Evolutionary conservation across 1,140 invertebrate species (phyloP).

Genomic region (Harpegnathos saltator): DNA sequence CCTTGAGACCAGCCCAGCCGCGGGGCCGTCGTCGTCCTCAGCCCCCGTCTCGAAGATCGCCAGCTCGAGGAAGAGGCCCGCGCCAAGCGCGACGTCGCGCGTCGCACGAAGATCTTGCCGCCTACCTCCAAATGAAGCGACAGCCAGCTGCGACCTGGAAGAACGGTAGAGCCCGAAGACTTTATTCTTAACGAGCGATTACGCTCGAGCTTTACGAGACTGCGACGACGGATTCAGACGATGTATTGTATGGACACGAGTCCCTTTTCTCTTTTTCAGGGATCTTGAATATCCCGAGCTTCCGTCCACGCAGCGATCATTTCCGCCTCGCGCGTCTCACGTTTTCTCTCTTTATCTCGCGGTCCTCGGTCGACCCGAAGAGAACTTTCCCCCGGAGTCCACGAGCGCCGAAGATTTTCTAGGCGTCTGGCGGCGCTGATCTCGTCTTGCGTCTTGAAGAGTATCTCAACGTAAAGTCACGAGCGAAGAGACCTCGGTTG

Average conservation of each 20-base stretch:
- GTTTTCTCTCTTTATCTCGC: too few species aligned
- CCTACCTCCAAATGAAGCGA: not conserved
- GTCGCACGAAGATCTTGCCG: conserved; percentile 20
- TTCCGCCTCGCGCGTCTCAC: not conserved
- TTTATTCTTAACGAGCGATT: conserved; percentile 6
- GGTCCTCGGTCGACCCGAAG: conserved; percentile 2
- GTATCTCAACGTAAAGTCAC: too few species aligned
- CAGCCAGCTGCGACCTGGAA: not conserved
- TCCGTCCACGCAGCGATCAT: not conserved
- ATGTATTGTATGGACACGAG: not conserved
- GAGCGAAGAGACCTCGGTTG: too few species aligned
- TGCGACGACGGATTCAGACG: too few species aligned
- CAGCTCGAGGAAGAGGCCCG: not conserved
- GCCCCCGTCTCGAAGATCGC: not conserved
- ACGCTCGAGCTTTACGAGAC: not conserved
- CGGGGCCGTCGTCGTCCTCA: not conserved
- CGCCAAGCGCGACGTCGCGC: not conserved
- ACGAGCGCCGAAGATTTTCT: conserved; percentile 4
- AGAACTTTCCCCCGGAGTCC: not conserved
- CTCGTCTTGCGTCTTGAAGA: not conserved
- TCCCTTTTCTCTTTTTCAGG: conserved; percentile 28
- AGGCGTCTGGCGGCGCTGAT: not conserved
- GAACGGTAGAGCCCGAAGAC: conserved; percentile 55
- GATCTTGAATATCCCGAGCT: not conserved
- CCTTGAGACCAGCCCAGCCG: conserved; percentile 16